Evolutionary conservation across 2,797 vertebrate species (phyloP).

Genomic region (Chromis chromis): DNA sequence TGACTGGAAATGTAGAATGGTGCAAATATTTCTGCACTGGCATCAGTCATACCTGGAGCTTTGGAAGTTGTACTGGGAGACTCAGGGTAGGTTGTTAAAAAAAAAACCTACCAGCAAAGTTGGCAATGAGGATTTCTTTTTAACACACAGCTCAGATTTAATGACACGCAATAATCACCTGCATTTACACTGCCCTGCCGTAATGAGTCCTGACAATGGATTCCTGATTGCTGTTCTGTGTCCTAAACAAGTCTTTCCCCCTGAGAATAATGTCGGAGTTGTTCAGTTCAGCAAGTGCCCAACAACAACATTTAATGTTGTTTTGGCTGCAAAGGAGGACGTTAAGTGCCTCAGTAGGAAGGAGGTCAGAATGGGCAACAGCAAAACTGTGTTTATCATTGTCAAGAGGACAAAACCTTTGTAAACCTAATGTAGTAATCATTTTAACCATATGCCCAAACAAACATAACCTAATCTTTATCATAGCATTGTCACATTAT

Average conservation of each 20-base stretch:
- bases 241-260: background rate
- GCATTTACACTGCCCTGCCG: background rate
- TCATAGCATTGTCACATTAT: no score
- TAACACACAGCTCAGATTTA: background rate
- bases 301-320: background rate
- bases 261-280: background rate
- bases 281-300: background rate
- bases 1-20: background rate
- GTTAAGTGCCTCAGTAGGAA: background rate
- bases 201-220: background rate
- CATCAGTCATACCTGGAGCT: background rate
- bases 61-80: background rate
- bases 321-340: background rate
- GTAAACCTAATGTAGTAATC: no score
- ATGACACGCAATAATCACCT: background rate
- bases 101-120: conserved; percentile 3
- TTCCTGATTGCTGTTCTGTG: background rate
- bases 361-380: background rate
- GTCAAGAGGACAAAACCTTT: no score
- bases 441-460: no score
- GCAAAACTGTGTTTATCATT: no score
- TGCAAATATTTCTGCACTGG: conserved; percentile 10
- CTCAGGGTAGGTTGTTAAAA: background rate
- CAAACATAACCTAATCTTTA: no score
- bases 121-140: conserved; percentile 4